Percentiles rank a stretch among this genome's conserved stretches.
These are phyloP conservation scores for Hydropsyche betteni DNA, from an alignment of 2,888 invertebrate species.

Conservation along the genomic window DNA sequence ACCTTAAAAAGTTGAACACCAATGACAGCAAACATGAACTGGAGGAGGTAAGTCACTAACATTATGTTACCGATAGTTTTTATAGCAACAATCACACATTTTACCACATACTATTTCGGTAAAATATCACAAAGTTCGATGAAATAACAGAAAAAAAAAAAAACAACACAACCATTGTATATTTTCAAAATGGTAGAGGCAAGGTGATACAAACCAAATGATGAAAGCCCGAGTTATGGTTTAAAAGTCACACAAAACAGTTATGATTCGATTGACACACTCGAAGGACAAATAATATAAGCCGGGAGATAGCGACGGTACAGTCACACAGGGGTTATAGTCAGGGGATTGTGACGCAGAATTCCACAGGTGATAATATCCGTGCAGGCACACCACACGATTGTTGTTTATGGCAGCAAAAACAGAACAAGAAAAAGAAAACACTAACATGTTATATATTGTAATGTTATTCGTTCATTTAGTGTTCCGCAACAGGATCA, in stretches of 20 bases:
- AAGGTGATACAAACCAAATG: conserved; percentile 18
- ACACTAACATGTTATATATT: conserved; percentile 44
- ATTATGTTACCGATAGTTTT: conserved; percentile 99
- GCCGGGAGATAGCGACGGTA: conserved; percentile 17
- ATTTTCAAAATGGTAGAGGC: not conserved
- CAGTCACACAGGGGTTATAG: conserved; percentile 27
- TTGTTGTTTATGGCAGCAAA: conserved; percentile 36
- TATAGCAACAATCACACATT: conserved; percentile 99
- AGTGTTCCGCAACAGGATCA: not conserved
- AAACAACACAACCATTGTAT: conserved; percentile 27
- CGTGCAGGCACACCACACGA: conserved; percentile 34
- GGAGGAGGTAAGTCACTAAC: conserved; percentile 99
- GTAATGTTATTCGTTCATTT: too few relatives aligned
- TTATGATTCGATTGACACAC: conserved; percentile 37
- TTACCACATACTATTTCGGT: conserved; percentile 91
- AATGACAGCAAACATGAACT: conserved; percentile 99
- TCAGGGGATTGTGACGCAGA: conserved; percentile 23
- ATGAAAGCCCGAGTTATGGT: conserved; percentile 18
- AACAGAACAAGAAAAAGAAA: conserved; percentile 48
- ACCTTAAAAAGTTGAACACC: conserved; percentile 99
- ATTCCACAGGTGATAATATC: conserved; percentile 26
- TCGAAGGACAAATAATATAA: conserved; percentile 28
- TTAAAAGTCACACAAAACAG: conserved; percentile 7
- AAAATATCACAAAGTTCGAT: conserved; percentile 24
- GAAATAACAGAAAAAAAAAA: conserved; percentile 1